Evolutionary conservation across 2,888 invertebrate species (phyloP).

Genomic region (Melinopterus prodromus): DNA sequence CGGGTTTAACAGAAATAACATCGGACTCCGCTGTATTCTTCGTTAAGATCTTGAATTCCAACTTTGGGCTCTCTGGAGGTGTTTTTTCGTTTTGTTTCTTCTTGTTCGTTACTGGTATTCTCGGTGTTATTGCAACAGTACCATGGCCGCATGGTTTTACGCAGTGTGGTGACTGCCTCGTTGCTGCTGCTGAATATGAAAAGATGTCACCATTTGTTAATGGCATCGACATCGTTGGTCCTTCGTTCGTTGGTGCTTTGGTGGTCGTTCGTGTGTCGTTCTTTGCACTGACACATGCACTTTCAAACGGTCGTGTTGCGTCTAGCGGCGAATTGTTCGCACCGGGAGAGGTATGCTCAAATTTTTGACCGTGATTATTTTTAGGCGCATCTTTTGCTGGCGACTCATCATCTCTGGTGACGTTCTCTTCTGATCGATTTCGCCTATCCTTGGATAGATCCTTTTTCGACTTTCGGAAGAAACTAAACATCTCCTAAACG

Average conservation of each 20-base stretch:
- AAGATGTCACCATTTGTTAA: slow-evolving; percentile 18
- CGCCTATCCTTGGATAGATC: slow-evolving; percentile 39
- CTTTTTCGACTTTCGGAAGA: slow-evolving; percentile 55
- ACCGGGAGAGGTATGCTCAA: slow-evolving; percentile 50
- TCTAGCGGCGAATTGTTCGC: slow-evolving; percentile 42
- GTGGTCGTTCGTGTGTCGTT: slow-evolving; percentile 47
- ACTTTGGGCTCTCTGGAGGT: slow-evolving; percentile 55
- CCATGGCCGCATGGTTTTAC: slow-evolving; percentile 60
- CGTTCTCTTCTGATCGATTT: neutral
- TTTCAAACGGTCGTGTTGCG: neutral
- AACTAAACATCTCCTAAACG: slow-evolving; percentile 52
- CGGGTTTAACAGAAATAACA: neutral
- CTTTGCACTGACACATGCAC: slow-evolving; percentile 41
- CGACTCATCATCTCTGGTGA: slow-evolving; percentile 27
- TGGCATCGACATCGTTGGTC: neutral
- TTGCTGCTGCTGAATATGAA: slow-evolving; percentile 35
- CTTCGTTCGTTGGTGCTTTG: slow-evolving; percentile 43
- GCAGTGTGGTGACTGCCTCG: slow-evolving; percentile 41
- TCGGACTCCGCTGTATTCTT: neutral
- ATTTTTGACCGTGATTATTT: slow-evolving; percentile 52
- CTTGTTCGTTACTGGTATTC: slow-evolving; percentile 47
- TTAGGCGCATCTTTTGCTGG: slow-evolving; percentile 51
- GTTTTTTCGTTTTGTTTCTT: slow-evolving; percentile 48
- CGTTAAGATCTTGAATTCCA: slow-evolving; percentile 43
- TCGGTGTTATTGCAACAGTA: slow-evolving; percentile 55